These are phyloP conservation scores for Tetrapedia diversipes DNA, from an alignment of 2,888 invertebrate species.

Conservation along the genomic window DNA sequence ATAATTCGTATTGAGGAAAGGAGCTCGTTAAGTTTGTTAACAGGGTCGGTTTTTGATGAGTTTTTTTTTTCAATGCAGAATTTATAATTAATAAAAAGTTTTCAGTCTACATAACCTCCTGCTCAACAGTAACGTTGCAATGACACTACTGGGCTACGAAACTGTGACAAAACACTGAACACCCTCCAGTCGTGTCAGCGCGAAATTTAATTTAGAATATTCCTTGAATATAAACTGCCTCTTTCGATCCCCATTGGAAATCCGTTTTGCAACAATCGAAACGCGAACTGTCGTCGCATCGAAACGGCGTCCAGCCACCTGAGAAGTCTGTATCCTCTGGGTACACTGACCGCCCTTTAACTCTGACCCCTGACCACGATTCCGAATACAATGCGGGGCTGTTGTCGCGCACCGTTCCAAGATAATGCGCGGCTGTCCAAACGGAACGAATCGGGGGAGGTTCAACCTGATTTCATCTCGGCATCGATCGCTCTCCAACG, in stretches of 20 bases:
- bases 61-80: too few species aligned
- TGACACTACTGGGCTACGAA: too few species aligned
- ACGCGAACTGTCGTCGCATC: conserved; percentile 18
- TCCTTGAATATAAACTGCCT: too few species aligned
- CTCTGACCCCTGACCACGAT: conserved; percentile 53
- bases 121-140: too few species aligned
- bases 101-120: too few species aligned
- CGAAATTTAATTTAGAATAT: too few species aligned
- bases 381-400: conserved; percentile 58
- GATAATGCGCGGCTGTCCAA: conserved; percentile 60
- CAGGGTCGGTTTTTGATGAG: background rate
- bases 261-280: background rate
- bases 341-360: conserved; percentile 51
- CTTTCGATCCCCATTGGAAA: background rate
- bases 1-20: too few species aligned
- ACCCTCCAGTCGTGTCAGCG: too few species aligned
- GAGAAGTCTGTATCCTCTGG: conserved; percentile 40
- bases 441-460: conserved; percentile 48
- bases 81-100: too few species aligned
- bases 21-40: background rate
- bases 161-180: too few species aligned
- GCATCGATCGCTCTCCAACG: conserved; percentile 37
- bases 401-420: conserved; percentile 48
- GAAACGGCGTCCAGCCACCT: conserved; percentile 36
- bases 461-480: conserved; percentile 60